Evolutionary conservation across 2,797 vertebrate genomes (phyloP).

Genomic region (Esox lucius): DNA sequence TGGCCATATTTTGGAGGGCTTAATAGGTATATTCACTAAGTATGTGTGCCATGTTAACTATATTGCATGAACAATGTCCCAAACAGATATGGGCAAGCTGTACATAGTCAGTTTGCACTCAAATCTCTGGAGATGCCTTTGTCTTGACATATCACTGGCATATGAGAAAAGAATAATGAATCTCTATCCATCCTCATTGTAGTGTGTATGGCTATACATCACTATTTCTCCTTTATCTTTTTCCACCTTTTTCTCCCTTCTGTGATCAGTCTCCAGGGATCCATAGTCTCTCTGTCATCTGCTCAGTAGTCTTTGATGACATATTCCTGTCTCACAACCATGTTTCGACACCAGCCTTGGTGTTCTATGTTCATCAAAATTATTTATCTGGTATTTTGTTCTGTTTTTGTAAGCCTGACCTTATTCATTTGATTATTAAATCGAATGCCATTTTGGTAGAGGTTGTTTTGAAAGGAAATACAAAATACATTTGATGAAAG

Average conservation of each 20-base stretch:
- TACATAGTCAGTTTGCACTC: neutral
- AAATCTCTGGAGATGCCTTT: conserved; percentile 17
- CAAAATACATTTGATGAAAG: neutral
- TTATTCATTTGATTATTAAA: conserved; percentile 8
- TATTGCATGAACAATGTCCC: no score
- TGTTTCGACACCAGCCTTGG: conserved; percentile 20
- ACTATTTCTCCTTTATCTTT: conserved; percentile 20
- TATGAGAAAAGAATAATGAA: conserved; percentile 32
- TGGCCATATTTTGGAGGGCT: no score
- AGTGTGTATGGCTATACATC: conserved; percentile 23
- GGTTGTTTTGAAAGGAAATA: neutral
- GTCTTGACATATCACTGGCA: conserved; percentile 17
- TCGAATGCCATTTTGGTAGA: neutral
- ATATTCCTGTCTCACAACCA: neutral
- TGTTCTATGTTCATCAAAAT: conserved; percentile 28
- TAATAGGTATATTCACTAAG: no score
- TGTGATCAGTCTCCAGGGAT: conserved; percentile 23
- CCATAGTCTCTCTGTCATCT: conserved; percentile 12
- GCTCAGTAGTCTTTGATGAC: conserved; percentile 10
- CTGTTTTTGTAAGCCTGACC: conserved; percentile 28
- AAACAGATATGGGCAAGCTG: neutral
- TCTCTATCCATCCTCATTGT: conserved; percentile 10
- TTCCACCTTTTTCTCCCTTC: conserved; percentile 27
- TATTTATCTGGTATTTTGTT: conserved; percentile 42
- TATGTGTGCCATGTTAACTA: no score